phyloP scores from a whole-genome alignment of 1,140 invertebrate species.

The Pogonognathellus flavescens region DNA sequence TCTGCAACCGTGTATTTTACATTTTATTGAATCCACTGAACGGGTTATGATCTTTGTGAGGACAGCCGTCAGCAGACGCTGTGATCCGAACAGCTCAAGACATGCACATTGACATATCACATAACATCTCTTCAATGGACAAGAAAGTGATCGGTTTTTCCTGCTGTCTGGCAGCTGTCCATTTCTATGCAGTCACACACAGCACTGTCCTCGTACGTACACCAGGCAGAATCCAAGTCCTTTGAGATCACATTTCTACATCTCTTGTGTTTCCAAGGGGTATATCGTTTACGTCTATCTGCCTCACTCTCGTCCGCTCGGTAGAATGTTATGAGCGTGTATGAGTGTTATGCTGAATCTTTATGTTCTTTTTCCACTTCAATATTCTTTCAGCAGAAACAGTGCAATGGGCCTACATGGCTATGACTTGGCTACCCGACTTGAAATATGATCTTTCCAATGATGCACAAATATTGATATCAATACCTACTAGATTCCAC shows the following conservation, averaged over 20 bases:
- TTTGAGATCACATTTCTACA: conserved; percentile 14
- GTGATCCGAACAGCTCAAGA: conserved; percentile 7
- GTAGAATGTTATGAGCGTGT: neutral
- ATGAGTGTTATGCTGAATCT: conserved; percentile 17
- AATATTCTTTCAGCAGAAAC: conserved; percentile 3
- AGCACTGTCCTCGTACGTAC: neutral
- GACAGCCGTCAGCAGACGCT: neutral
- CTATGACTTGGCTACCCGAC: too few species aligned
- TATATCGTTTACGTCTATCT: neutral
- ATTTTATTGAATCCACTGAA: neutral
- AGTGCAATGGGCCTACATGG: too few species aligned
- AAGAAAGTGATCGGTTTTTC: conserved; percentile 36
- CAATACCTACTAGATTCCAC: too few species aligned
- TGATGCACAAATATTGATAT: too few species aligned
- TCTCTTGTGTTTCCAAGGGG: conserved; percentile 4
- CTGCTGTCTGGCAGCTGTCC: conserved; percentile 16
- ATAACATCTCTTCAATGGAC: conserved; percentile 11
- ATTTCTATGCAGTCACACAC: neutral
- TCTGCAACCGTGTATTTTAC: neutral
- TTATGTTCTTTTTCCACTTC: conserved; percentile 19
- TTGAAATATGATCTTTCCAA: too few species aligned
- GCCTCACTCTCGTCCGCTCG: neutral
- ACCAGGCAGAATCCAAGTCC: conserved; percentile 3
- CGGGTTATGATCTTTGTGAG: conserved; percentile 8
- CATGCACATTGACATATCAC: conserved; percentile 26